Percentiles rank a stretch among this genome's conserved stretches.
Conservation (phyloP, 2,888 invertebrate species). For the Lobophora halterata region DNA sequence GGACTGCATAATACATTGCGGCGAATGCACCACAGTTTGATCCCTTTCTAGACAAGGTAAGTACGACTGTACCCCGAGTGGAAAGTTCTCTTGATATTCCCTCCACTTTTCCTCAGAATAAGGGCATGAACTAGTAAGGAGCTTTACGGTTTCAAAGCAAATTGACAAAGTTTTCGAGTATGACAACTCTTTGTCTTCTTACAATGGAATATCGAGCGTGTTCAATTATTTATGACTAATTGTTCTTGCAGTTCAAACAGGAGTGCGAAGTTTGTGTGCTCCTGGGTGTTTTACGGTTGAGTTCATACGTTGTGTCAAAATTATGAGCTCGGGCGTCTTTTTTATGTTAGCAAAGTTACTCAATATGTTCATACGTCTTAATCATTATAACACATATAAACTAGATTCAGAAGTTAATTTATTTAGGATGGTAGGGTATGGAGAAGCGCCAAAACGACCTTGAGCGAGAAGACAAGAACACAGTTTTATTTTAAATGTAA, state of each 20-base stretch:
- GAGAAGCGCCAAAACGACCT: too few species aligned
- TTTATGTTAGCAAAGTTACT: constrained; percentile 18
- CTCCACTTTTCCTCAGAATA: constrained; percentile 67
- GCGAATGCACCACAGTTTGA: constrained; percentile 78
- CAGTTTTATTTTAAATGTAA: too few species aligned
- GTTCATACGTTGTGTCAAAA: constrained; percentile 38
- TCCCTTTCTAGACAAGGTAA: constrained; percentile 78
- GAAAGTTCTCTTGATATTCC: constrained; percentile 72
- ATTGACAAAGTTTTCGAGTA: constrained; percentile 72
- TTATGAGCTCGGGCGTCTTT: constrained; percentile 32
- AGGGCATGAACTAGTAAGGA: constrained; percentile 65
- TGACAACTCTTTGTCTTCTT: constrained; percentile 70
- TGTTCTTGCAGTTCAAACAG: constrained; percentile 53
- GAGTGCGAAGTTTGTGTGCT: constrained; percentile 38
- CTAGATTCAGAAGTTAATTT: too few species aligned
- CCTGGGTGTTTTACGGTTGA: constrained; percentile 38
- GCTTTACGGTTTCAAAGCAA: constrained; percentile 69
- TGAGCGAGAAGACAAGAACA: too few species aligned
- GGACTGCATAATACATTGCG: constrained; percentile 78
- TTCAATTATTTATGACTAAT: constrained; percentile 73
- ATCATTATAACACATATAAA: too few species aligned
- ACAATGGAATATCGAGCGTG: constrained; percentile 65
- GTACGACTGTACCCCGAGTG: constrained; percentile 63
- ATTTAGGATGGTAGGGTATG: too few species aligned
- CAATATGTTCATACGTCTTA: too few species aligned